A percentile compares a stretch with the other conserved stretches of the same genome.
Evolutionary conservation across 1,140 invertebrate genomes (phyloP).

Genomic region (Palaemon carinicauda): DNA sequence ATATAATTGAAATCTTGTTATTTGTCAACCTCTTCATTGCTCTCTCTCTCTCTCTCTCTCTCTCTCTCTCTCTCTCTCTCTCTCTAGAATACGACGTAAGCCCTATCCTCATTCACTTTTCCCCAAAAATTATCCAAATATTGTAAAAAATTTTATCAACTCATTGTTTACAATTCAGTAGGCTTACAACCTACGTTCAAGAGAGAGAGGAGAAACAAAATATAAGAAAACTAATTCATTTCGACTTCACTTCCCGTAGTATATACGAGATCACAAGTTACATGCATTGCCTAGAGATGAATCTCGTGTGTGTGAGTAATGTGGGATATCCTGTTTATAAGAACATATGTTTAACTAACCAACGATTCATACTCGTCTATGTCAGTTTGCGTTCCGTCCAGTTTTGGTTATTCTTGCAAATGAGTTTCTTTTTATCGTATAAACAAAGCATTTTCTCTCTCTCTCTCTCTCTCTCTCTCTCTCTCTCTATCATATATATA

Average conservation of each 20-base stretch:
- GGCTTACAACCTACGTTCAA: background rate
- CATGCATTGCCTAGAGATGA: too few relatives aligned
- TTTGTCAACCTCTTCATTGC: background rate
- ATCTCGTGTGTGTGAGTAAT: too few relatives aligned
- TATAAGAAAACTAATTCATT: background rate
- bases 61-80: slow-evolving; percentile 5
- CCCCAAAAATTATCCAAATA: too few relatives aligned
- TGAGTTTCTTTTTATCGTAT: background rate
- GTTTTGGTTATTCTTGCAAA: background rate
- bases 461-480: slow-evolving; percentile 14
- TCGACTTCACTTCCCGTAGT: background rate
- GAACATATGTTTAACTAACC: too few relatives aligned
- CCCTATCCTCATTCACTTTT: too few relatives aligned
- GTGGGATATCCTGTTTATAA: too few relatives aligned
- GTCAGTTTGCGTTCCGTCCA: background rate
- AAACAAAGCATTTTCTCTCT: too few relatives aligned
- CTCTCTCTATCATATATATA: background rate
- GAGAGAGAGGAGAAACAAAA: background rate
- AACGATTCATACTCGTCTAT: background rate
- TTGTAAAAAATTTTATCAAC: too few relatives aligned
- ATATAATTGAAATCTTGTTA: background rate
- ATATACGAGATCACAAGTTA: too few relatives aligned
- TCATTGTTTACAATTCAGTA: background rate
- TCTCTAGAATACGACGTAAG: background rate
- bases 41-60: slow-evolving; percentile 5